These are phyloP conservation scores for Rhopalosiphum nymphaeae DNA, from an alignment of 2,888 invertebrate species.

Conservation along the genomic window DNA sequence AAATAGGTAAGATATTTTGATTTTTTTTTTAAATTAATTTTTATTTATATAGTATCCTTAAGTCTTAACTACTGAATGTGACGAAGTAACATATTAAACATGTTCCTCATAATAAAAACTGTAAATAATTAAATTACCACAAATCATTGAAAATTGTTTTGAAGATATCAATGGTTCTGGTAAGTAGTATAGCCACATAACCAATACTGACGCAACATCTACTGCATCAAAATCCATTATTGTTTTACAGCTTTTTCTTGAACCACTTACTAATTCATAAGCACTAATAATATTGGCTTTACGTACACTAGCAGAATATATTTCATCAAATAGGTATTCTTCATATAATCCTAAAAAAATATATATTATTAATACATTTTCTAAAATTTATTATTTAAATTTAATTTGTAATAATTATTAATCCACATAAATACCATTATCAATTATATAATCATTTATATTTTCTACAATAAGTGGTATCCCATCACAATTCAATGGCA, in stretches of 20 bases:
- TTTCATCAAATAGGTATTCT: conserved; percentile 39
- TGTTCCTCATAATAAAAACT: not conserved
- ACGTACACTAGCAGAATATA: conserved; percentile 11
- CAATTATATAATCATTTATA: conserved; percentile 40
- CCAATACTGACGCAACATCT: conserved; percentile 44
- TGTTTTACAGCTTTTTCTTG: not conserved
- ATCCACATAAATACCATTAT: conserved; percentile 36
- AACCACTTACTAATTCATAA: conserved; percentile 41
- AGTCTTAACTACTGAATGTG: not conserved
- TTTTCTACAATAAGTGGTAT: conserved; percentile 53
- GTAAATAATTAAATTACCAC: conserved; percentile 20
- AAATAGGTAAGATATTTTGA: not conserved
- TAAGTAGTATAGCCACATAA: conserved; percentile 56
- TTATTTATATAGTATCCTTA: not conserved
- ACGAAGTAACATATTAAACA: not conserved
- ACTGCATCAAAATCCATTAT: conserved; percentile 41
- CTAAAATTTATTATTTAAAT: not conserved
- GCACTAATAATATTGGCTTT: conserved; percentile 51
- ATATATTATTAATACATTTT: not conserved
- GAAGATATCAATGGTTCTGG: conserved; percentile 47
- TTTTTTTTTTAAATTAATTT: not conserved
- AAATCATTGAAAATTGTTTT: conserved; percentile 51
- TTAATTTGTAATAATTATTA: not conserved
- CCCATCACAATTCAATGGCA: conserved; percentile 55
- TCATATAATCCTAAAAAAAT: conserved; percentile 37